Evolutionary conservation across 1,140 invertebrate species (phyloP).

Genomic region (Copidosoma floridanum): DNA sequence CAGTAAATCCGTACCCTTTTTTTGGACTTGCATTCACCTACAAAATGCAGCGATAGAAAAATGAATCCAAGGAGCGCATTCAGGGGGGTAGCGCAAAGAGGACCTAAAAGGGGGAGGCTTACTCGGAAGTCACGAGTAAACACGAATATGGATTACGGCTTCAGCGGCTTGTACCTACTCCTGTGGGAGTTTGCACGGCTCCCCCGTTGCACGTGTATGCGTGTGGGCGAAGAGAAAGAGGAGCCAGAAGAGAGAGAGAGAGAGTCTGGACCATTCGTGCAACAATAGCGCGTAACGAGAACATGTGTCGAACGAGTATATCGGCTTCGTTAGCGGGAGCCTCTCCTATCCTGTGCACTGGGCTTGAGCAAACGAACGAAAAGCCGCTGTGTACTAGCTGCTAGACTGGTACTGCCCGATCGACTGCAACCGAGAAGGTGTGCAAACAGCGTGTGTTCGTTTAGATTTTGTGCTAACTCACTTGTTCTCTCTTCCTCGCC

Average conservation of each 20-base stretch:
- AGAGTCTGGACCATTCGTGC: conserved; percentile 18
- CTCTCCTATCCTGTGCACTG: conserved; percentile 28
- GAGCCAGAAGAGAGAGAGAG: background rate
- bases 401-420: background rate
- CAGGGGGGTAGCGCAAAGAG: too few species aligned
- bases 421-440: background rate
- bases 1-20: too few species aligned
- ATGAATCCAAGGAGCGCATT: too few species aligned
- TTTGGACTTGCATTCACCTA: too few species aligned
- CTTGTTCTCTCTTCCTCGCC: background rate
- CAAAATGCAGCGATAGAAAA: too few species aligned
- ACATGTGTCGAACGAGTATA: conserved; percentile 44
- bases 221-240: conserved; percentile 4
- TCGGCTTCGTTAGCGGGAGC: conserved; percentile 40
- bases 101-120: conserved; percentile 32
- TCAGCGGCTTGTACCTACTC: conserved; percentile 20
- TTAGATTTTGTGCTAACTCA: background rate
- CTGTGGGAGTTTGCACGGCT: conserved; percentile 17
- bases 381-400: background rate
- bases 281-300: conserved; percentile 54
- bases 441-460: conserved; percentile 17
- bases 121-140: conserved; percentile 37
- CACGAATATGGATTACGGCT: conserved; percentile 28
- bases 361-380: conserved; percentile 18
- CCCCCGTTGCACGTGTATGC: conserved; percentile 33